Evolutionary conservation across 1,140 invertebrate species (phyloP).

Genomic region (Achatina immaculata): DNA sequence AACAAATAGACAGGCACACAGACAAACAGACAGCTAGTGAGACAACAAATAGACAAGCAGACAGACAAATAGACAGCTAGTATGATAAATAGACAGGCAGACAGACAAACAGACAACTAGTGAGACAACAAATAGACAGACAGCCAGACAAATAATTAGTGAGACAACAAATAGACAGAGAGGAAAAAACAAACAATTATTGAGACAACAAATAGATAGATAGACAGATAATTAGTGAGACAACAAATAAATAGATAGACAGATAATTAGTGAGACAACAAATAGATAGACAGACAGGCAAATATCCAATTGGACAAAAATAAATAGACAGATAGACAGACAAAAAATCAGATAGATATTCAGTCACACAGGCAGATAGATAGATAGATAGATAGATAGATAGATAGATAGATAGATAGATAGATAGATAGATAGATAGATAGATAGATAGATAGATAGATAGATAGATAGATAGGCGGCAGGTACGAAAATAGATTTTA

Average conservation of each 20-base stretch:
- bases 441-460: constrained; percentile 15
- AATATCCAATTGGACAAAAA: not conserved
- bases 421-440: constrained; percentile 15
- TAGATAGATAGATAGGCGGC: constrained; percentile 6
- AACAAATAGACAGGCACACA: no score
- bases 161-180: no score
- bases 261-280: not conserved
- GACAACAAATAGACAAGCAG: no score
- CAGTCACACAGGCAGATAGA: constrained; percentile 1
- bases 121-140: no score
- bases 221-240: not conserved
- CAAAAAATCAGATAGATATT: not conserved
- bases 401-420: constrained; percentile 15
- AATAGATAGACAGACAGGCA: constrained; percentile 11
- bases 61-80: no score
- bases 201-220: no score
- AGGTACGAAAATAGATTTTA: no score
- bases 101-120: no score
- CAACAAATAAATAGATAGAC: constrained; percentile 5
- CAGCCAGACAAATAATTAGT: no score
- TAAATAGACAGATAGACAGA: constrained; percentile 12
- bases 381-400: constrained; percentile 15
- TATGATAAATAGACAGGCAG: no score
- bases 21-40: no score
- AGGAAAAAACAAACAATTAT: no score